These are phyloP conservation scores for Phaenicophaeus curvirostris DNA, from an alignment of 2,797 vertebrate genomes.

Conservation along the genomic window DNA sequence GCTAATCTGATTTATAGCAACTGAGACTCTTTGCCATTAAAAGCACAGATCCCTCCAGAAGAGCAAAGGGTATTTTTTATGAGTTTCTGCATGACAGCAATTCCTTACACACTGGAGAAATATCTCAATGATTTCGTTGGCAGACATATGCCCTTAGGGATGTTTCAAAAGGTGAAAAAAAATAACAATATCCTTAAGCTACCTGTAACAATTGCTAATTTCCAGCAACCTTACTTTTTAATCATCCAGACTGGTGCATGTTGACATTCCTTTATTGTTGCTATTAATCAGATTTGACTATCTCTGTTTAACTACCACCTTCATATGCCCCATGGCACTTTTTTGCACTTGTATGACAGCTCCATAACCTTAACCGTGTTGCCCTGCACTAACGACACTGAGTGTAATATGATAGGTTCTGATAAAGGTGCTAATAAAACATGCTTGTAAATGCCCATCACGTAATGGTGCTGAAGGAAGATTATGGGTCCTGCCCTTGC, in stretches of 20 bases:
- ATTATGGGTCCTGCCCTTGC: slow-evolving; percentile 6
- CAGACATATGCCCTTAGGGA: not conserved
- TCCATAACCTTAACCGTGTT: not conserved
- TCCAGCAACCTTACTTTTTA: slow-evolving; percentile 56
- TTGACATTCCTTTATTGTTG: slow-evolving; percentile 47
- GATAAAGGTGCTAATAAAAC: not conserved
- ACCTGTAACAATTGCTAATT: slow-evolving; percentile 61
- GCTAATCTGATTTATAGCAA: slow-evolving; percentile 24
- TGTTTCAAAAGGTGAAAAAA: slow-evolving; percentile 43
- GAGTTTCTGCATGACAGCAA: not conserved
- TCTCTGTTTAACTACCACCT: slow-evolving; percentile 51
- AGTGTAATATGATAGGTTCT: not conserved
- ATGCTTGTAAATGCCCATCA: not conserved
- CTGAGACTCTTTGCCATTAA: slow-evolving; percentile 8
- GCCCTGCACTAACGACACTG: not conserved
- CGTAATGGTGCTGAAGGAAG: fast-evolving
- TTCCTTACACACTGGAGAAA: not conserved
- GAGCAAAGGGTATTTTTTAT: not conserved
- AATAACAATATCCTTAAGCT: slow-evolving; percentile 58
- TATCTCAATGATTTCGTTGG: slow-evolving; percentile 11
- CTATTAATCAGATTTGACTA: slow-evolving; percentile 44
- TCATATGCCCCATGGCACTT: slow-evolving; percentile 11
- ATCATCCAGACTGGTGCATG: not conserved
- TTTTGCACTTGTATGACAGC: slow-evolving; percentile 1
- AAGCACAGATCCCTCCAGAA: slow-evolving; percentile 23